A percentile compares a stretch with the other conserved stretches of the same genome.
These are phyloP conservation scores for Chymomyza procnemis DNA, from an alignment of 2,888 invertebrate genomes.

Conservation along the genomic window DNA sequence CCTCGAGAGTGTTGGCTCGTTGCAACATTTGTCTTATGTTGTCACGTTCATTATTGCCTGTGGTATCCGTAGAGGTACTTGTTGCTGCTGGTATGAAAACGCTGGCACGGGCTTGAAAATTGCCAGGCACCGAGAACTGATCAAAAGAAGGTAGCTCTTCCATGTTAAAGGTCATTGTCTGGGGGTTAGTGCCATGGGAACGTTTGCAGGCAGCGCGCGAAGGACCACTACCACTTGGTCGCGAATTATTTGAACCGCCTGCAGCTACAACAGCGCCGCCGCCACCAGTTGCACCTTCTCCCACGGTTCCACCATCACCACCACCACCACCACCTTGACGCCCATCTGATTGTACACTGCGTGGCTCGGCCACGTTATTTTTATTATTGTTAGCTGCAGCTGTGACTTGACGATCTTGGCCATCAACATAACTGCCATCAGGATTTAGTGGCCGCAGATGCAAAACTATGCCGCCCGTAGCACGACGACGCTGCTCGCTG, in stretches of 20 bases:
- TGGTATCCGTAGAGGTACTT: too few species aligned
- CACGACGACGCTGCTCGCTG: conserved; percentile 34
- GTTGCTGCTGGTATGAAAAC: too few species aligned
- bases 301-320: not conserved
- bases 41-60: not conserved
- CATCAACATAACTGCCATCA: conserved; percentile 52
- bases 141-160: not conserved
- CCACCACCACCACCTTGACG: too few species aligned
- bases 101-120: conserved; percentile 6
- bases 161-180: not conserved
- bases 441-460: conserved; percentile 52
- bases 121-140: not conserved
- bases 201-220: not conserved
- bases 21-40: conserved; percentile 13
- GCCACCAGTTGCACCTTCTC: not conserved
- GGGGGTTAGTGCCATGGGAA: too few species aligned
- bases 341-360: not conserved
- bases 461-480: conserved; percentile 43
- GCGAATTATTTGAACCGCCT: not conserved
- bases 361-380: too few species aligned
- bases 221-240: not conserved
- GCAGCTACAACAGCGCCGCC: too few species aligned
- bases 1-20: not conserved
- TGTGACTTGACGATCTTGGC: not conserved
- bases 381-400: too few species aligned